These are phyloP conservation scores for Oxyscelio sp. DNA, from an alignment of 2,888 invertebrate species.

Conservation along the genomic window DNA sequence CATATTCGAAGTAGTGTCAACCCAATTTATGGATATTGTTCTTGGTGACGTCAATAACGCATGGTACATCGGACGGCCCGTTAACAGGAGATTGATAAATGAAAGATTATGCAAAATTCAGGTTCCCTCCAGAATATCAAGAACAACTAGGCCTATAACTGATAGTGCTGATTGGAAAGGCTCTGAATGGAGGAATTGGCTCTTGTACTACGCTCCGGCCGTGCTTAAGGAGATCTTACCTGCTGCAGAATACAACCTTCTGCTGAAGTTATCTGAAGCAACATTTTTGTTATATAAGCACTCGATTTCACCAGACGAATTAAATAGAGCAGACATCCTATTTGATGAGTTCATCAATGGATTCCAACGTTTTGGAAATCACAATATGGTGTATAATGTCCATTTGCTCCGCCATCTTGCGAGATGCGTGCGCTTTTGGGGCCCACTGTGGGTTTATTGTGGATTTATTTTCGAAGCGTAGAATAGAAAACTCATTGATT, in stretches of 20 bases:
- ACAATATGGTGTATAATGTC: conserved; percentile 29
- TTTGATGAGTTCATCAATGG: neutral
- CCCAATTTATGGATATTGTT: no score
- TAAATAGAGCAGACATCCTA: conserved; percentile 2
- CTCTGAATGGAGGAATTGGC: conserved; percentile 45
- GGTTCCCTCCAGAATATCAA: conserved; percentile 21
- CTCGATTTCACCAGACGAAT: conserved; percentile 16
- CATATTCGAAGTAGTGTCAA: conserved; percentile 25
- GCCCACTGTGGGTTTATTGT: conserved; percentile 7
- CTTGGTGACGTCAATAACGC: neutral
- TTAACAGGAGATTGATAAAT: neutral
- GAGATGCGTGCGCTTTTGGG: neutral
- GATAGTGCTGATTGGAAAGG: conserved; percentile 39
- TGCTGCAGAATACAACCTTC: neutral
- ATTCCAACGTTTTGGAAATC: neutral
- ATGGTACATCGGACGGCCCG: conserved; percentile 25
- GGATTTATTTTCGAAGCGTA: conserved; percentile 18
- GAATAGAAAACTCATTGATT: conserved; percentile 13
- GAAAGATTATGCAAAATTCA: neutral
- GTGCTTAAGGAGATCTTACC: conserved; percentile 12
- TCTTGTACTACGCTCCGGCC: conserved; percentile 20
- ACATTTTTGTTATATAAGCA: conserved; percentile 20
- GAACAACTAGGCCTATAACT: conserved; percentile 7
- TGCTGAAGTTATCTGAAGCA: conserved; percentile 10
- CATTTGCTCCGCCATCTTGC: conserved; percentile 33